phyloP scores from a whole-genome alignment of 1,140 invertebrate species.

The Trissolcus basalis region DNA sequence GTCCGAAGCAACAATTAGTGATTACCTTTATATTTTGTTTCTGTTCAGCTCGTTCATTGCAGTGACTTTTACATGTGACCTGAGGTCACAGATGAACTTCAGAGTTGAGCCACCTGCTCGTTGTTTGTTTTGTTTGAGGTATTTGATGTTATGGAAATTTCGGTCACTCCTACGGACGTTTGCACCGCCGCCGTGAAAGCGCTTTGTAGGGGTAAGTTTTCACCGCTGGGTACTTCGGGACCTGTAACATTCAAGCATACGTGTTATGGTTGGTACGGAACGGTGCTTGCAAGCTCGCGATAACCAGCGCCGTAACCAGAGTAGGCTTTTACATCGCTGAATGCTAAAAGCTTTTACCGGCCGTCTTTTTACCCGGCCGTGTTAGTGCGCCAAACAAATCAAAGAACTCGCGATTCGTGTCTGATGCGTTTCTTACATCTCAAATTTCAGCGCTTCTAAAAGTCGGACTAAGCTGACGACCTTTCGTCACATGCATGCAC shows the following conservation, averaged over 20 bases:
- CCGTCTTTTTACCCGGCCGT: slow-evolving; percentile 10
- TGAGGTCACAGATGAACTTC: slow-evolving; percentile 55
- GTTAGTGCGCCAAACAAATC: slow-evolving; percentile 5
- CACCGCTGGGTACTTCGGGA: slow-evolving; percentile 66
- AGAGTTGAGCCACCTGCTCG: slow-evolving; percentile 71
- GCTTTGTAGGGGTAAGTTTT: slow-evolving; percentile 70
- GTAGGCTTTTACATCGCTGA: slow-evolving; percentile 37
- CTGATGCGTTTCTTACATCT: slow-evolving; percentile 20
- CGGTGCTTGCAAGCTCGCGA: slow-evolving; percentile 16
- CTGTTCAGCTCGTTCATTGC: background rate
- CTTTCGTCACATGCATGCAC: too few relatives aligned
- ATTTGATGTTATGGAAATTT: slow-evolving; percentile 70
- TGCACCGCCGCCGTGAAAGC: slow-evolving; percentile 69
- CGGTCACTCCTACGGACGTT: slow-evolving; percentile 71
- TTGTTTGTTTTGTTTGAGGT: slow-evolving; percentile 67
- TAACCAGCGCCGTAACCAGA: slow-evolving; percentile 56
- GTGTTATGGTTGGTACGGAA: slow-evolving; percentile 32
- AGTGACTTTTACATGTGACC: slow-evolving; percentile 39
- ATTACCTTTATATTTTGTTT: slow-evolving; percentile 1
- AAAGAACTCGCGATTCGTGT: slow-evolving; percentile 24
- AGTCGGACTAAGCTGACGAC: too few relatives aligned
- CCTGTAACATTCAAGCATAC: slow-evolving; percentile 65
- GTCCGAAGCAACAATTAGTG: background rate
- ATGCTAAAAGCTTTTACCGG: slow-evolving; percentile 37
- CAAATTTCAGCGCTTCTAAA: background rate